Evolutionary conservation across 2,113 vertebrate species (phyloP), one percentile per base, ranked within the genome.

Genomic region (Thymallus thymallus): DNA sequence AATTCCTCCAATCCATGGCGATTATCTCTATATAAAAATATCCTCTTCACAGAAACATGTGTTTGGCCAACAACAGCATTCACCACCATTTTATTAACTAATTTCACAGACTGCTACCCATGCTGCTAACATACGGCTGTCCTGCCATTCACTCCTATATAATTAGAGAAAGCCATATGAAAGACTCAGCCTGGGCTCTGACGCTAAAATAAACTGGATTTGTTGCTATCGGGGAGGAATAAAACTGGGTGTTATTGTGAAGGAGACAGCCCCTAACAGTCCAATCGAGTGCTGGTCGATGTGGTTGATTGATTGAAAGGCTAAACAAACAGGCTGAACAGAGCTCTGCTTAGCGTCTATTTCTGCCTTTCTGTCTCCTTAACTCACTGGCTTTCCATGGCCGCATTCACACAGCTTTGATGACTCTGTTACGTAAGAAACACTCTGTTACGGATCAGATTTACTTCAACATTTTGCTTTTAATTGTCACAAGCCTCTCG

Each of bases 61-160:
- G 85, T 92, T 92, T 91, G 88, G 85, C 83, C 85, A 89, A 86
- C 80, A 84, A 77, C 76, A 85, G 56, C 6, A 22, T 83, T 87
- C 85, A 89, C 88, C 80, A 88, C 86, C 83, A 78, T 88, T 92
- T 91, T 91, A 93, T 89, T 87, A 92, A 91, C 83, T 91, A 80
- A 84, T 92, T 92, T 91, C 88, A 91, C 90, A 88, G 87, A 88
- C 88, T 92, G 88, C 88, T 91, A 88, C 89, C 91, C 90, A 90
- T 86, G 88, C 90, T 92, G 88, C 84, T 92, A 91, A 88, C 88
- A 91, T 89, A 90, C 88, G 89, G 48, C 84, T 88, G 75, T 82
- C 84, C 87, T 88, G 81, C 78, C 82, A 86, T 90, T 90, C 84
- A 87, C 76, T 88, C 76, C 85, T 80, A 84, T 91, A 87, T 90